phyloP scores from a whole-genome alignment of 2,797 vertebrate genomes.

The Neomorphus geoffroyi region DNA sequence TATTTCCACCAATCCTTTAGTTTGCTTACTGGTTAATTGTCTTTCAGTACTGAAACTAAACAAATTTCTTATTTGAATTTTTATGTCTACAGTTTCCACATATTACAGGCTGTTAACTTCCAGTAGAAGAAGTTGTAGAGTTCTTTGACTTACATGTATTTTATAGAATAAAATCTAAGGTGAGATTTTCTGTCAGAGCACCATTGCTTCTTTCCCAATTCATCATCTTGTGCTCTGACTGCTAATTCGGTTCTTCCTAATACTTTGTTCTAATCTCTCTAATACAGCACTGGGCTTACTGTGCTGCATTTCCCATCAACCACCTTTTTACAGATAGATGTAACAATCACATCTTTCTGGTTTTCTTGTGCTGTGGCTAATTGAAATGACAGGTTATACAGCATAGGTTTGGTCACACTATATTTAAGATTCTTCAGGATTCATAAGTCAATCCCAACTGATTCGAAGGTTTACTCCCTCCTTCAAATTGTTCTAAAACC shows the following conservation, averaged over 20 bases:
- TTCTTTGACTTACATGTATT: background rate
- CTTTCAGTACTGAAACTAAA: background rate
- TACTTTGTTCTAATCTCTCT: background rate
- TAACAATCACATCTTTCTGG: background rate
- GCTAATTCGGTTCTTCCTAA: background rate
- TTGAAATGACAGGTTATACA: background rate
- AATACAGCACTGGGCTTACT: background rate
- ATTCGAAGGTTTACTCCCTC: background rate
- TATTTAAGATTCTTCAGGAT: conserved; percentile 21
- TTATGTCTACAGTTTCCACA: background rate
- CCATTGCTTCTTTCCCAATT: background rate
- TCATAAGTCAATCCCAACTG: background rate
- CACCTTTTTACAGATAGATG: background rate
- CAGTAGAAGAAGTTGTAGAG: background rate
- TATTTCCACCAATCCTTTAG: background rate
- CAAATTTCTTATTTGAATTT: background rate
- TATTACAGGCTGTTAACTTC: background rate
- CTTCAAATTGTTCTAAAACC: conserved; percentile 9
- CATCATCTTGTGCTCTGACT: background rate
- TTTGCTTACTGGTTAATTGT: background rate
- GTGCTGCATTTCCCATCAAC: background rate
- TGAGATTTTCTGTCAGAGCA: no score
- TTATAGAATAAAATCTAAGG: background rate
- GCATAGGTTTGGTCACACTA: background rate
- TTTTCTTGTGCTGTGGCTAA: background rate